phyloP scores from a whole-genome alignment of 2,113 vertebrate genomes.

The Anas platyrhynchos region DNA sequence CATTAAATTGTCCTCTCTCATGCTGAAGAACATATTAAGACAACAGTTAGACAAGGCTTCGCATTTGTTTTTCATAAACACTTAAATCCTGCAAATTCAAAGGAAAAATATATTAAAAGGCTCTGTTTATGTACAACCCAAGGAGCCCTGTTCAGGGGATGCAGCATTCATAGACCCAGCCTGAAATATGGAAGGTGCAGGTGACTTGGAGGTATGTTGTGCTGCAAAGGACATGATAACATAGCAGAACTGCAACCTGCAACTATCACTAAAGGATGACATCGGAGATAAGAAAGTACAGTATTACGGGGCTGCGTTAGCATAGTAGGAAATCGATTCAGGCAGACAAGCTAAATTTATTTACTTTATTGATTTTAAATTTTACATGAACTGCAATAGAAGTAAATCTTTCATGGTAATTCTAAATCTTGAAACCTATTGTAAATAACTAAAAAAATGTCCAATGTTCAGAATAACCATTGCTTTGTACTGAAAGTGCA shows the following conservation, averaged over 20 bases:
- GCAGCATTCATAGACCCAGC: background rate
- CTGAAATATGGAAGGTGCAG: constrained; percentile 36
- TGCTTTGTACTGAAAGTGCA: constrained; percentile 71
- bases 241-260: constrained; percentile 20
- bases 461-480: constrained; percentile 66
- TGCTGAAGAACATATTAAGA: background rate
- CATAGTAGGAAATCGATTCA: constrained; percentile 76
- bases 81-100: background rate
- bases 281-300: constrained; percentile 74
- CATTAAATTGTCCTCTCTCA: background rate
- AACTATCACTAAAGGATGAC: constrained; percentile 74
- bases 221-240: constrained; percentile 49
- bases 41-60: background rate
- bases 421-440: constrained; percentile 81
- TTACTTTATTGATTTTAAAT: constrained; percentile 87
- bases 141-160: background rate
- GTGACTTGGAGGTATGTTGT: constrained; percentile 24
- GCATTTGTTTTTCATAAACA: background rate
- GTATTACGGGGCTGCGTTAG: constrained; percentile 70
- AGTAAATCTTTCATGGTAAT: constrained; percentile 85
- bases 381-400: constrained; percentile 82
- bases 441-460: constrained; percentile 78
- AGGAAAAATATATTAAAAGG: too few species aligned
- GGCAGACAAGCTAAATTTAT: constrained; percentile 83
- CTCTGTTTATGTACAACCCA: background rate